Base-by-base conservation (phyloP, 2,888 invertebrate species). In the Imbricaverruca yamaguchii region DNA sequence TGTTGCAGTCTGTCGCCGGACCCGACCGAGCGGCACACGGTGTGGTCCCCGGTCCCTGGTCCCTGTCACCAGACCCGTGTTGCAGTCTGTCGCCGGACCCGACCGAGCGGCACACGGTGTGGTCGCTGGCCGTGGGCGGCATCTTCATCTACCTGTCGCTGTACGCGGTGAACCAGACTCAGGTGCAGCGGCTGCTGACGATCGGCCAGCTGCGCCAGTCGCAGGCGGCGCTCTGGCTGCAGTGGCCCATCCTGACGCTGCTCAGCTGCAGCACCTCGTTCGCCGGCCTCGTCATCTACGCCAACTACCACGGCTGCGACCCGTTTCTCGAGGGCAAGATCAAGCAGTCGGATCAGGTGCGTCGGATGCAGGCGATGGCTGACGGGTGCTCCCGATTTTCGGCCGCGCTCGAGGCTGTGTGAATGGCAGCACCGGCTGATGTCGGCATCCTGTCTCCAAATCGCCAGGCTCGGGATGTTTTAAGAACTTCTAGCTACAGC, bases 111-210 rank as follows among this genome's bases (percentile, higher is more conserved):
- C 93, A 95, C 84, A 93, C 94, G 0, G 93, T 94, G 91, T 95
- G 94, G 90, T 92, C 93, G 0, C 89, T 95, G 56, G 88, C 91
- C 9, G 89, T 95, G 80, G 96, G 96, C n/a, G 95, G 95, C 0
- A 87, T 92, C 65, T 90, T 93, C 81, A 94, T 94, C 0, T 95
- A 92, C 86, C 87, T 94, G 69, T 92, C 95, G 0, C 85, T 96
- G 12, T 96, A 95, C 87, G 96, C 92, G 6, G 94, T 95, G 0
- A 95, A 95, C 86, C 96, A 96, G 87, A 92, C 94, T 0, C 95
- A 93, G 87, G 88, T 90, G 82, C 90, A 90, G 84, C 85, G 90
- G 82, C 86, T 89, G 83, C 85, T 90, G 56, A 88, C 89, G 9
- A 86, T 89, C 1, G 57, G 82, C 63, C 82, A 91, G 82, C 87